A percentile compares a stretch with the other conserved stretches of the same genome.
Evolutionary conservation across 2,113 vertebrate species (phyloP).

Genomic region (Vulpes lagopus): DNA sequence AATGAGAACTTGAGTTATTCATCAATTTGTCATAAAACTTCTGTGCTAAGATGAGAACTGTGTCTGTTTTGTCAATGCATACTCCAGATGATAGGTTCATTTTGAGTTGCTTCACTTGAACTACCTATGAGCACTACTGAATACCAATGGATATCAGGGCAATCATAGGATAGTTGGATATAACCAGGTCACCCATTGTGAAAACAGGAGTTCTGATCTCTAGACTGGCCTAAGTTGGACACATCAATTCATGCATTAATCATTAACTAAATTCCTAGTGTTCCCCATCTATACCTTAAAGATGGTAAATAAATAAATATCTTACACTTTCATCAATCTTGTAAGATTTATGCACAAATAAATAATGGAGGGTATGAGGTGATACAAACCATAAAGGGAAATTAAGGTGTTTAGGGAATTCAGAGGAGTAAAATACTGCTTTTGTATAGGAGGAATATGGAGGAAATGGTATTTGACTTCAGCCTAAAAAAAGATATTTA

Average conservation of each 20-base stretch:
- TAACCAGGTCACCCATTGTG: neutral
- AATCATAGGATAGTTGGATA: neutral
- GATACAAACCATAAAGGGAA: neutral
- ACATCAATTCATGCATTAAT: neutral
- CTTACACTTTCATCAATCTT: neutral
- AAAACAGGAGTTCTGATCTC: neutral
- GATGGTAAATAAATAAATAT: neutral
- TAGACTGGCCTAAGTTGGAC: neutral
- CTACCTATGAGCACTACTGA: neutral
- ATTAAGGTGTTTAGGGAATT: neutral
- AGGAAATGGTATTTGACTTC: neutral
- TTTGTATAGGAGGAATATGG: neutral
- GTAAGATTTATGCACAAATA: neutral
- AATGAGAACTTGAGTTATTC: conserved; percentile 63
- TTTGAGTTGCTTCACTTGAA: conserved; percentile 20
- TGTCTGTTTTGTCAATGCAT: neutral
- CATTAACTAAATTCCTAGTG: conserved; percentile 5
- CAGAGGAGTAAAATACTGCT: neutral
- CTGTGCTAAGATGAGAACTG: conserved; percentile 10
- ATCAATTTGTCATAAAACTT: conserved; percentile 63
- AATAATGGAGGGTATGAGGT: neutral
- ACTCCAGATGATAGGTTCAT: neutral
- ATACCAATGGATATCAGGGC: neutral
- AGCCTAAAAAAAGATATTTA: conserved; percentile 1
- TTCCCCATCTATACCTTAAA: neutral